Evolutionary conservation across 2,113 vertebrate genomes (phyloP).

Genomic region (Callopanchax toddi): DNA sequence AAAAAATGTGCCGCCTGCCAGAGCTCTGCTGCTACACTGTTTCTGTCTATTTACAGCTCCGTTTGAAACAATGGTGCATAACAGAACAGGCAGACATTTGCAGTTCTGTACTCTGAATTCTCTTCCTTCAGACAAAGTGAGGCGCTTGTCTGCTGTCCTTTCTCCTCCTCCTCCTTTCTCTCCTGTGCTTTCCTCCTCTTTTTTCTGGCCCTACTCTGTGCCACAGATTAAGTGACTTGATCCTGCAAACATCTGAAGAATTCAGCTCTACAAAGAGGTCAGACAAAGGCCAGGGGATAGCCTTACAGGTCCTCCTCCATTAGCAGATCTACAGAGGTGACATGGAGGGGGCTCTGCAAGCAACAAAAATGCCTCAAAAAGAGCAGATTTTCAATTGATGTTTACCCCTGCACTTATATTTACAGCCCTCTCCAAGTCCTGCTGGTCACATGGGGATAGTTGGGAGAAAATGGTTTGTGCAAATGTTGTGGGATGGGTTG

Average conservation of each 20-base stretch:
- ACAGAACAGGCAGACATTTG: constrained; percentile 72
- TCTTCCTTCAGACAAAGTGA: constrained; percentile 67
- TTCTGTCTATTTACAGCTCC: constrained; percentile 68
- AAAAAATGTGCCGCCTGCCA: constrained; percentile 69
- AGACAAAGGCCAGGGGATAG: constrained; percentile 80
- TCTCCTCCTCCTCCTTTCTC: background rate
- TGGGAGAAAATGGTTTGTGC: constrained; percentile 26
- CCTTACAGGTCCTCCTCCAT: constrained; percentile 75
- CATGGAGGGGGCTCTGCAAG: constrained; percentile 55
- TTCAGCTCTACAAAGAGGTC: constrained; percentile 81
- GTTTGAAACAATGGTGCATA: constrained; percentile 77
- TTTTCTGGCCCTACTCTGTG: constrained; percentile 51
- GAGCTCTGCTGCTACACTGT: constrained; percentile 57
- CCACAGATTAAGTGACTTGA: constrained; percentile 78
- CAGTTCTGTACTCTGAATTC: constrained; percentile 68
- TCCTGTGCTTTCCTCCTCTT: constrained; percentile 31
- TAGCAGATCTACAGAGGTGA: constrained; percentile 70
- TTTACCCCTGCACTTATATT: constrained; percentile 42
- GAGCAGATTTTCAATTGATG: constrained; percentile 47
- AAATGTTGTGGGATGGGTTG: constrained; percentile 23
- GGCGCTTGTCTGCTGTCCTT: constrained; percentile 56
- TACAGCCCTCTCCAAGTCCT: constrained; percentile 10
- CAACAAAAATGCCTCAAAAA: constrained; percentile 51
- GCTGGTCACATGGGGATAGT: constrained; percentile 17
- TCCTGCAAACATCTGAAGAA: constrained; percentile 80